Base-by-base conservation (phyloP, 2,113 vertebrate species). In the Chauna torquata region DNA sequence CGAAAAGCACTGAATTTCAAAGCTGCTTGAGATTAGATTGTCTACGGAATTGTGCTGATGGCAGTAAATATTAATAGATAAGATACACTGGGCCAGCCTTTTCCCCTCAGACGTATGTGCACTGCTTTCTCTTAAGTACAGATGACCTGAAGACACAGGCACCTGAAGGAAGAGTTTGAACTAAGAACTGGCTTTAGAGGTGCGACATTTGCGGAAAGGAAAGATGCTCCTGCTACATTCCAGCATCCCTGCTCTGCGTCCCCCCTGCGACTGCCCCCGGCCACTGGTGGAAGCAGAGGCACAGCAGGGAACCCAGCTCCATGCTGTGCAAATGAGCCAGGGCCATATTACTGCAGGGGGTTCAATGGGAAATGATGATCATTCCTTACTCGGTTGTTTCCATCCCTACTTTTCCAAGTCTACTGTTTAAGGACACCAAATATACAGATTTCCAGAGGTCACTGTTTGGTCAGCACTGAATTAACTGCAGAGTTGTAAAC, bases 41-140 rank as follows among this genome's bases (percentile, higher is more conserved):
- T 76, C 79, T 86, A 64, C 38, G 69, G 82, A 91, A 89, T 52
- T 85, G 62, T 91, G 74, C 77, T 93, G 74, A 89, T 85, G 74
- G 54, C 77, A 69, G 70, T 92, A 96, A 97, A 95, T 82, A 86
- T 88, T 91, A 88, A 95, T 86, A 94, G 90, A 94, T 89, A 80
- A 71, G 54, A 81, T 80, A 79, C 45, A 74, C 15, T 45, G 15
- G 82, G 59, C 16, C 58, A 74, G 58, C 12, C 42, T 76, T 92
- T 92, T 94, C 55, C 61, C 30, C 57, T 92, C 6, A 3, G 24
- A 61, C 62, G 45, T 22, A 75, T 91, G 61, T 45, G 32, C 32
- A 40, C 27, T 68, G 30, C 83, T 92, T 94, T n/a, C 42, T 76
- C 42, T 74, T 66, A 76, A 90, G 83, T n/a, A 50, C 28, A 77